Percentiles rank a stretch among this genome's conserved stretches.
Evolutionary conservation across 2,888 invertebrate species (phyloP).

Genomic region (Hedya salicella): DNA sequence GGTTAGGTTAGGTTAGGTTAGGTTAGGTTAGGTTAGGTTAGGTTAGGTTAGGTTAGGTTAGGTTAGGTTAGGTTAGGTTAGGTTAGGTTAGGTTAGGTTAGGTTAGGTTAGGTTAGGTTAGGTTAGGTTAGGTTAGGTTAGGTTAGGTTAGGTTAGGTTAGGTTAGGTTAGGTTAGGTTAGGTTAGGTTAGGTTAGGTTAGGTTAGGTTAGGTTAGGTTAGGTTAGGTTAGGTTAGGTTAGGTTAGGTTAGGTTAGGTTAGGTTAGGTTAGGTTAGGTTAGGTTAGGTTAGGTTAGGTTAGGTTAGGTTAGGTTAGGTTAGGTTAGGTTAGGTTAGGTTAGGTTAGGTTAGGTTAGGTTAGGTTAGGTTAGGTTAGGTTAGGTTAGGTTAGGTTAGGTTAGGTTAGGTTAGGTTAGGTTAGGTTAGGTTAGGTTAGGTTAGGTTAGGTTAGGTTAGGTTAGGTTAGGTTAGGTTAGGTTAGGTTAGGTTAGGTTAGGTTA

Average conservation of each 20-base stretch:
- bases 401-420: conserved; percentile 29
- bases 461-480: conserved; percentile 30
- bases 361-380: conserved; percentile 20
- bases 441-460: conserved; percentile 30
- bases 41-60: conserved; percentile 20
- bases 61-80: conserved; percentile 20
- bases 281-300: conserved; percentile 20
- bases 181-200: conserved; percentile 20
- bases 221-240: conserved; percentile 20
- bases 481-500: conserved; percentile 30
- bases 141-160: conserved; percentile 20
- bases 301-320: conserved; percentile 20
- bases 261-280: conserved; percentile 20
- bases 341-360: conserved; percentile 20
- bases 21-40: conserved; percentile 20
- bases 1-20: conserved; percentile 20
- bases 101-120: conserved; percentile 20
- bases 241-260: conserved; percentile 20
- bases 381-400: conserved; percentile 20
- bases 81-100: conserved; percentile 20
- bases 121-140: conserved; percentile 20
- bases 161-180: conserved; percentile 20
- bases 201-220: conserved; percentile 20
- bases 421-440: conserved; percentile 30
- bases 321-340: conserved; percentile 20